These are phyloP conservation scores for Brachionus calyciflorus DNA, from an alignment of 1,140 invertebrate species.

Conservation along the genomic window DNA sequence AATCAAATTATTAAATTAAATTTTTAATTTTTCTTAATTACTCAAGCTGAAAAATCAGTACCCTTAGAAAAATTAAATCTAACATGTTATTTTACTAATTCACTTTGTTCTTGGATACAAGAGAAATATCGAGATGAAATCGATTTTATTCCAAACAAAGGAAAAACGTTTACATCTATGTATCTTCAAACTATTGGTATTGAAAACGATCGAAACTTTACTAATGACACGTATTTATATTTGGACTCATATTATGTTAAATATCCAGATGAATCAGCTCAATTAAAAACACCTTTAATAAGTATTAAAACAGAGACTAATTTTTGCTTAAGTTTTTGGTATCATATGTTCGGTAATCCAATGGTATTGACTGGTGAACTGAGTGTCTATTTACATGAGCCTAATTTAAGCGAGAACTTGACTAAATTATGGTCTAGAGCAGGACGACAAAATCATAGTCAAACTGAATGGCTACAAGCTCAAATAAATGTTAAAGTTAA, in stretches of 20 bases:
- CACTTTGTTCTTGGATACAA: constrained; percentile 11
- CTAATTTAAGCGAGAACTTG: background rate
- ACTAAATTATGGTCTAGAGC: constrained; percentile 42
- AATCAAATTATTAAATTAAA: background rate
- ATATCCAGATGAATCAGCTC: background rate
- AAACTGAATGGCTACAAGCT: constrained; percentile 4
- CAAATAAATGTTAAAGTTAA: background rate
- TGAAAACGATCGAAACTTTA: background rate
- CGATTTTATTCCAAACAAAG: constrained; percentile 19
- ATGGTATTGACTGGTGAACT: constrained; percentile 11
- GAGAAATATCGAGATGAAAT: constrained; percentile 23
- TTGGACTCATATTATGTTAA: constrained; percentile 5
- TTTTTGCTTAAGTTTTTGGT: constrained; percentile 33
- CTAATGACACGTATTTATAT: background rate
- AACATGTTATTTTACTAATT: constrained; percentile 15
- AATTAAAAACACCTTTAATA: constrained; percentile 26
- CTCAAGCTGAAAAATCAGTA: background rate
- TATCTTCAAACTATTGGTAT: background rate
- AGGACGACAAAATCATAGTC: background rate
- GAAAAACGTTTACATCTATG: background rate
- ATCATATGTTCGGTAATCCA: constrained; percentile 23
- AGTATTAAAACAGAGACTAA: background rate
- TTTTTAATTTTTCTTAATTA: background rate
- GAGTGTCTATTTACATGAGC: background rate
- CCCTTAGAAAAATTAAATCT: background rate